Percentiles rank a stretch among this genome's conserved stretches.
phyloP scores from a whole-genome alignment of 1,140 invertebrate species.

The Hestina assimilis region DNA sequence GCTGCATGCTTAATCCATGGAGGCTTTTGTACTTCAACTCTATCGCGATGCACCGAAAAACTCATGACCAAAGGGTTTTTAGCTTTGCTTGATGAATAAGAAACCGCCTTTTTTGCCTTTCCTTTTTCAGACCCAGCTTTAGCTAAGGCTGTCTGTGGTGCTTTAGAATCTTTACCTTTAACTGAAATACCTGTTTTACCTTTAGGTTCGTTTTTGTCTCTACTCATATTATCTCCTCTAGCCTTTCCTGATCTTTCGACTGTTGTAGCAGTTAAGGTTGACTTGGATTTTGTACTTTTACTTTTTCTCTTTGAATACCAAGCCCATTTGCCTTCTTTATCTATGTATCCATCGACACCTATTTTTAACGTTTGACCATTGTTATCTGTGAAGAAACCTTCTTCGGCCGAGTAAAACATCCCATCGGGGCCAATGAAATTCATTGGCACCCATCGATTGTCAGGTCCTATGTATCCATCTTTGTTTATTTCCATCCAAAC shows the following conservation, averaged over 20 bases:
- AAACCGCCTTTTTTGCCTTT: conserved; percentile 39
- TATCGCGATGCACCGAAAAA: conserved; percentile 41
- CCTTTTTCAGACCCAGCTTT: conserved; percentile 25
- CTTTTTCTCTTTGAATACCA: conserved; percentile 50
- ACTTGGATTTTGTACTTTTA: conserved; percentile 44
- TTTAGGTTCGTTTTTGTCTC: conserved; percentile 19
- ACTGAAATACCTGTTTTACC: background rate
- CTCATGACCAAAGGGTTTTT: conserved; percentile 52
- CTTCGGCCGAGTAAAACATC: conserved; percentile 62
- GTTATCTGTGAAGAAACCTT: conserved; percentile 58
- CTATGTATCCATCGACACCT: conserved; percentile 65
- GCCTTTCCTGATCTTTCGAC: conserved; percentile 4
- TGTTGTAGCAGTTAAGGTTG: conserved; percentile 28
- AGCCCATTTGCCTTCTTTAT: conserved; percentile 65
- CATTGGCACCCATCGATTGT: conserved; percentile 67
- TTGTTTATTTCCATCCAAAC: conserved; percentile 67
- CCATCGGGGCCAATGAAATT: conserved; percentile 69
- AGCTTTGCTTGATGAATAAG: conserved; percentile 28
- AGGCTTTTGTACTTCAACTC: conserved; percentile 20
- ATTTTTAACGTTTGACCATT: conserved; percentile 48
- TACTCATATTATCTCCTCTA: conserved; percentile 18
- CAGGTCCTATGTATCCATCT: conserved; percentile 66
- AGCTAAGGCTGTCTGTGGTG: conserved; percentile 1
- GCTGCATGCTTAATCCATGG: conserved; percentile 17
- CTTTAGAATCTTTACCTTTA: conserved; percentile 33